Evolutionary conservation across 1,140 invertebrate species (phyloP).

Genomic region (Drosophila rhopaloa): DNA sequence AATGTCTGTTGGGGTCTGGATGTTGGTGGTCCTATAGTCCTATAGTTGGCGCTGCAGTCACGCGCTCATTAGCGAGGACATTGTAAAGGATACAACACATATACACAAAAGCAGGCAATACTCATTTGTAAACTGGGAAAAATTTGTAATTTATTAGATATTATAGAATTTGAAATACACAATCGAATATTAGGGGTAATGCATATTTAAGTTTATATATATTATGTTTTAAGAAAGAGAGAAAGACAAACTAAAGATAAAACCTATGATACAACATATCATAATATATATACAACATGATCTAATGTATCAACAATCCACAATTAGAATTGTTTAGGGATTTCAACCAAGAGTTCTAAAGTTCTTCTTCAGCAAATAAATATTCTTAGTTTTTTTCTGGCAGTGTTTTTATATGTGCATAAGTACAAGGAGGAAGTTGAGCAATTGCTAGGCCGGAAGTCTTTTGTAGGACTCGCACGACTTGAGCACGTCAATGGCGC

Average conservation of each 20-base stretch:
- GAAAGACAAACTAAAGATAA: too few relatives aligned
- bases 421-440: slow-evolving; percentile 18
- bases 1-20: slow-evolving; percentile 3
- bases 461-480: slow-evolving; percentile 51
- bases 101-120: background rate
- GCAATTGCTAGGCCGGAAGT: slow-evolving; percentile 45
- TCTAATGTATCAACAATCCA: too few relatives aligned
- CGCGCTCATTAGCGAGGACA: slow-evolving; percentile 68
- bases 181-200: too few relatives aligned
- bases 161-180: too few relatives aligned
- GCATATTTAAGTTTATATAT: too few relatives aligned
- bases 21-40: slow-evolving; percentile 22
- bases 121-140: background rate
- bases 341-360: background rate
- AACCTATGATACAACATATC: too few relatives aligned
- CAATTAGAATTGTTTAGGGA: too few relatives aligned
- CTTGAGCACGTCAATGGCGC: slow-evolving; percentile 75
- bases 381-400: background rate
- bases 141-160: background rate
- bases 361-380: too few relatives aligned
- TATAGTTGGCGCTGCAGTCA: slow-evolving; percentile 58
- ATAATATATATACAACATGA: too few relatives aligned
- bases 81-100: slow-evolving; percentile 38
- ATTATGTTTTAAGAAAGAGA: too few relatives aligned
- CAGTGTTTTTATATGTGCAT: slow-evolving; percentile 2